A percentile compares a stretch with the other conserved stretches of the same genome.
Evolutionary conservation across 1,140 invertebrate genomes (phyloP).

Genomic region (Drosophila pallidifrons): DNA sequence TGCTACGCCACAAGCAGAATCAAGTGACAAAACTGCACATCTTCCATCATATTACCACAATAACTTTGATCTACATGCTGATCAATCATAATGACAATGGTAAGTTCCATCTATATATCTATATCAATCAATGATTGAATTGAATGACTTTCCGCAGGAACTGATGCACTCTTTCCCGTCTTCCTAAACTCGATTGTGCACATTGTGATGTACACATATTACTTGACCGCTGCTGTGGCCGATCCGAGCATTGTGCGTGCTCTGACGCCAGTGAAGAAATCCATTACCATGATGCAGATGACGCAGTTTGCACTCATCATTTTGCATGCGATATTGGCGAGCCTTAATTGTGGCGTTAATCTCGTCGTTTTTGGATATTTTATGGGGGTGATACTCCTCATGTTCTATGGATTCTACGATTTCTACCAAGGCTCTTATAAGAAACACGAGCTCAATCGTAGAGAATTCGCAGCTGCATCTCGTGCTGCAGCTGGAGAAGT

Average conservation of each 20-base stretch:
- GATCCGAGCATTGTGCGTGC: slow-evolving; percentile 68
- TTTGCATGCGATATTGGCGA: slow-evolving; percentile 82
- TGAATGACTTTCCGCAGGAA: slow-evolving; percentile 86
- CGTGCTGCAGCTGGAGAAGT: neutral
- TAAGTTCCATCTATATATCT: slow-evolving; percentile 17
- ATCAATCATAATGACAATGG: slow-evolving; percentile 83
- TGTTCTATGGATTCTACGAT: slow-evolving; percentile 90
- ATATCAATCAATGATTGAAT: neutral
- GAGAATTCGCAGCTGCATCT: neutral
- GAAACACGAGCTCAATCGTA: slow-evolving; percentile 5
- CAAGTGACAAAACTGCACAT: slow-evolving; percentile 92
- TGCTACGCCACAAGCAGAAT: slow-evolving; percentile 90
- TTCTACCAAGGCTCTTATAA: slow-evolving; percentile 88
- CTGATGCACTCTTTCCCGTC: slow-evolving; percentile 91
- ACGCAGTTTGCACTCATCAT: slow-evolving; percentile 89
- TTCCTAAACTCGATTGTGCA: slow-evolving; percentile 92
- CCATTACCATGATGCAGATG: slow-evolving; percentile 85
- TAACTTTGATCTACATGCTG: slow-evolving; percentile 92
- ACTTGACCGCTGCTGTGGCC: slow-evolving; percentile 92
- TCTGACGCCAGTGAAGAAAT: slow-evolving; percentile 81
- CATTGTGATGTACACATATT: slow-evolving; percentile 94
- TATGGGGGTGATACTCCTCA: slow-evolving; percentile 86
- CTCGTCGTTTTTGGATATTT: slow-evolving; percentile 85
- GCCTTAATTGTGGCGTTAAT: slow-evolving; percentile 42
- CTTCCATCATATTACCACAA: slow-evolving; percentile 90